phyloP scores from a whole-genome alignment of 2,888 invertebrate genomes.

The Aproaerema taeniolella region DNA sequence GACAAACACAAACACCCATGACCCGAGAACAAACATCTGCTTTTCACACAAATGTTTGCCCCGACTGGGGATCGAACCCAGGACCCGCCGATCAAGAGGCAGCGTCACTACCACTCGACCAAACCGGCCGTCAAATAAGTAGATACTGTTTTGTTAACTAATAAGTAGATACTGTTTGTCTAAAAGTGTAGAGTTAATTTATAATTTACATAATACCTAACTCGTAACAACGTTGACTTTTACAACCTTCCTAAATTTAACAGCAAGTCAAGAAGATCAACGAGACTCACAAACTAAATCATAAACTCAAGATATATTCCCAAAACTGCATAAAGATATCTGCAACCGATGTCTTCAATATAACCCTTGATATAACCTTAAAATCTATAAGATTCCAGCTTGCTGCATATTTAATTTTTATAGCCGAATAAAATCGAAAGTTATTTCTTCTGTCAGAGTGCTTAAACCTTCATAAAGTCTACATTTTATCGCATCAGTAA shows the following conservation, averaged over 20 bases:
- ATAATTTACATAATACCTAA: too few relatives aligned
- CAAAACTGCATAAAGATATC: constrained; percentile 24
- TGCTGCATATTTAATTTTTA: constrained; percentile 1
- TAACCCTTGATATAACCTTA: not conserved
- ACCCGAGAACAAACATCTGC: too few relatives aligned
- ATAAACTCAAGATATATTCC: constrained; percentile 34
- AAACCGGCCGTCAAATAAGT: too few relatives aligned
- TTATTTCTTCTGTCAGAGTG: too few relatives aligned
- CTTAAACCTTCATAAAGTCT: not conserved
- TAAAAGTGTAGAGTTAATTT: not conserved
- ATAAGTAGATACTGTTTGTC: too few relatives aligned
- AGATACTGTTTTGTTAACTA: too few relatives aligned
- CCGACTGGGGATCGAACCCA: too few relatives aligned
- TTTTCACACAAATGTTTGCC: too few relatives aligned
- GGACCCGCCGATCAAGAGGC: too few relatives aligned
- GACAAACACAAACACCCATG: too few relatives aligned
- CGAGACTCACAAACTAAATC: constrained; percentile 35
- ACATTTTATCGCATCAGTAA: too few relatives aligned
- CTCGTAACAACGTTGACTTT: constrained; percentile 24
- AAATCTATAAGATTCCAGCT: not conserved
- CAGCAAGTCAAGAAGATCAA: constrained; percentile 31
- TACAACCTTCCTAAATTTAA: constrained; percentile 37
- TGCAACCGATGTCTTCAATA: constrained; percentile 2
- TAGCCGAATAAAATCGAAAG: not conserved
- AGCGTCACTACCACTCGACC: too few relatives aligned